These are phyloP conservation scores for Bombus breviceps DNA, from an alignment of 1,140 invertebrate species.

Conservation along the genomic window DNA sequence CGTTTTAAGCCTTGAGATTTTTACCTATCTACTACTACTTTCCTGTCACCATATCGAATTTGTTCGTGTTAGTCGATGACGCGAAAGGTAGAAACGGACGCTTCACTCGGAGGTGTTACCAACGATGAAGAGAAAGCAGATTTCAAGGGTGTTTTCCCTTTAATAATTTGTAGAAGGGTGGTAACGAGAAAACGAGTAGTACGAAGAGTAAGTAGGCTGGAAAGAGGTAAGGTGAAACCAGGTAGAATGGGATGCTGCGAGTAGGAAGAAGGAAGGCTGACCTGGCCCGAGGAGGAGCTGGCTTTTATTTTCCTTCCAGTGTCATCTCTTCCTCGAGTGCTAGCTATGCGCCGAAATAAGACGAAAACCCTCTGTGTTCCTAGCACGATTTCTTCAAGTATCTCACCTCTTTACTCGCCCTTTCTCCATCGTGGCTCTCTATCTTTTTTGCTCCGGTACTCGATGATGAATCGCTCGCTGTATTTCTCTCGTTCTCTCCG, in stretches of 20 bases:
- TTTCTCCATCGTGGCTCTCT: slow-evolving; percentile 3
- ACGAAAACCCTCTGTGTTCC: slow-evolving; percentile 60
- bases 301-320: slow-evolving; percentile 65
- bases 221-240: slow-evolving; percentile 28
- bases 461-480: background rate
- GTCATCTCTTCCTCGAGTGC: slow-evolving; percentile 53
- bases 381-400: slow-evolving; percentile 66
- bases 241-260: slow-evolving; percentile 25
- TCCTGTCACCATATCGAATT: background rate
- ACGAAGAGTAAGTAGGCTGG: slow-evolving; percentile 37
- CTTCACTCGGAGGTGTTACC: background rate
- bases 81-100: background rate
- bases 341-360: slow-evolving; percentile 59
- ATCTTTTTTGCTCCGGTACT: slow-evolving; percentile 11
- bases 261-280: slow-evolving; percentile 11
- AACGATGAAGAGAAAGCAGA: slow-evolving; percentile 27
- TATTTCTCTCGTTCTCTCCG: slow-evolving; percentile 16
- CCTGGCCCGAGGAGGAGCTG: slow-evolving; percentile 40
- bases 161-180: slow-evolving; percentile 57
- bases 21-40: background rate
- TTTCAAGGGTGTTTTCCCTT: slow-evolving; percentile 62
- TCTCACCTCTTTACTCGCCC: slow-evolving; percentile 46
- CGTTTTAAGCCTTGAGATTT: background rate
- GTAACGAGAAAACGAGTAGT: slow-evolving; percentile 6
- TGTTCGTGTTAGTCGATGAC: background rate